Percentiles rank a stretch among this genome's conserved stretches.
These are phyloP conservation scores for Neoscelio sp. DNA, from an alignment of 2,888 invertebrate species.

Conservation along the genomic window DNA sequence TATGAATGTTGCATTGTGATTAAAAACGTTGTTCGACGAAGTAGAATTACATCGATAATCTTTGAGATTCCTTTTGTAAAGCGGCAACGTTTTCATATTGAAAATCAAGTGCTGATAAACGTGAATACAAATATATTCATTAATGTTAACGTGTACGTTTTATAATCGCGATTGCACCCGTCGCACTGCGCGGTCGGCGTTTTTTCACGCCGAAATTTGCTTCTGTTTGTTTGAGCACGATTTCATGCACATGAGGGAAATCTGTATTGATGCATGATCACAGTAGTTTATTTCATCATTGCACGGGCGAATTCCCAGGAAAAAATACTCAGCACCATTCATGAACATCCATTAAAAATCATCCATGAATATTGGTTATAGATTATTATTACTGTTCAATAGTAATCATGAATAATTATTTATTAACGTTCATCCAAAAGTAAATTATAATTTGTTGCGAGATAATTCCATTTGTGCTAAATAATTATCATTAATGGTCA, in stretches of 20 bases:
- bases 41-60: conserved; percentile 9
- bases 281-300: no score
- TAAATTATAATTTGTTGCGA: no score
- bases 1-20: conserved; percentile 15
- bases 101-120: conserved; percentile 7
- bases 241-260: background rate
- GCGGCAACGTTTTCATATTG: conserved; percentile 27
- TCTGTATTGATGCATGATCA: no score
- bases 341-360: no score
- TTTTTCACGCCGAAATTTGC: background rate
- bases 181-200: background rate
- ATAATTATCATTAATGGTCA: no score
- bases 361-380: no score
- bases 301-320: no score
- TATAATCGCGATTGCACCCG: background rate
- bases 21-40: conserved; percentile 5
- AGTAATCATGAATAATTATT: no score
- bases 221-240: background rate
- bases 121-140: conserved; percentile 4
- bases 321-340: no score
- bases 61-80: conserved; percentile 8
- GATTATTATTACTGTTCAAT: no score
- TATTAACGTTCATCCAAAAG: no score
- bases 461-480: no score
- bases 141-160: background rate